These are phyloP conservation scores for Protodeltote pygarga DNA, from an alignment of 2,888 invertebrate genomes.

Conservation along the genomic window DNA sequence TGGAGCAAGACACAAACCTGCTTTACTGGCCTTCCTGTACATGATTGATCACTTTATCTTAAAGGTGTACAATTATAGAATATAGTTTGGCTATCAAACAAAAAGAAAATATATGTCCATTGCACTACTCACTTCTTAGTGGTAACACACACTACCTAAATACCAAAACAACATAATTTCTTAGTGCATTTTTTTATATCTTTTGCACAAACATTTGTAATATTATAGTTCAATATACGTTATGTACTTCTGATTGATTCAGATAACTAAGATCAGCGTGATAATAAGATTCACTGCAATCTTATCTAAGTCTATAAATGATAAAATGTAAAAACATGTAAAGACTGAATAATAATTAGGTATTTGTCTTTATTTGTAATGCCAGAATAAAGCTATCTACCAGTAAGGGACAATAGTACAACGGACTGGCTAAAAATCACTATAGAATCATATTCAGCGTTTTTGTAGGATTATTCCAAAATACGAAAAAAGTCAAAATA, in stretches of 20 bases:
- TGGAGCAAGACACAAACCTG: constrained; percentile 17
- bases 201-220: neutral
- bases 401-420: no score
- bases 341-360: neutral
- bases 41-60: constrained; percentile 7
- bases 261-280: no score
- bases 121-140: no score
- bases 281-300: constrained; percentile 20
- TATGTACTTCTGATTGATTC: neutral
- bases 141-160: neutral
- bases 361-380: no score
- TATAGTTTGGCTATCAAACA: no score
- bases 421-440: no score
- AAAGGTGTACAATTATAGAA: neutral
- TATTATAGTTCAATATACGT: neutral
- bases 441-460: no score
- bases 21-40: constrained; percentile 23
- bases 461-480: no score
- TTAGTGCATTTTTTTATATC: neutral
- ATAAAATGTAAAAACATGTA: constrained; percentile 9
- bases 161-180: neutral
- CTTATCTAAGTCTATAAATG: constrained; percentile 20
- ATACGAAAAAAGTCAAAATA: no score
- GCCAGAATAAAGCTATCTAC: no score
- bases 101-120: no score